Base-by-base conservation (phyloP, 2,888 invertebrate genomes). In the Halocaridina rubra region DNA sequence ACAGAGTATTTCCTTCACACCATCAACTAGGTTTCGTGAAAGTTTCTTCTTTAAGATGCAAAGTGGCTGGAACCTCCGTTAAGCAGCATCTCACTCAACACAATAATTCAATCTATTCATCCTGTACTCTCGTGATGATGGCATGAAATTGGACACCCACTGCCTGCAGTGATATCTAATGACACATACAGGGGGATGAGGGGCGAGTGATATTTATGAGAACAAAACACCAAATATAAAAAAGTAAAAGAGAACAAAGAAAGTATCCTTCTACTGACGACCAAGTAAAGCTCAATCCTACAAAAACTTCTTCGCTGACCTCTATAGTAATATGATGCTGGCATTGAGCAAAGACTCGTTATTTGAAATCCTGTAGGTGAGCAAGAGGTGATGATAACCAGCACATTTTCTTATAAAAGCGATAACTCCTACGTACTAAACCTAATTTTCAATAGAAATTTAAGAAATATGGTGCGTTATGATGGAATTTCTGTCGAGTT, bases 341-440 rank as follows among this genome's bases (percentile, higher is more conserved):
- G 46, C 69, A 79, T 79, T 79, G 79, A 79, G 79, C 79, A 79
- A 79, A 79, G 79, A 67, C 79, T 79, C 79, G 67, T 79, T 79
- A 69, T 30, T 79, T 79, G n/a, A 69, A 79, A 79, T 67, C 61
- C 67, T 67, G 79, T 67, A 67, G 69, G 69, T 79, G 79, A 79
- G 79, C 79, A 79, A 79, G 46, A 79, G 79, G 69, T 76, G 61
- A 76, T 61, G 61, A 61, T 76, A 76, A 76, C 79, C 79, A 79
- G 39, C 79, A 69, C 79, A n/a, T n/a, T n/a, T n/a, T n/a, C n/a
- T n/a, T n/a, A n/a, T n/a, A n/a, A n/a, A n/a, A n/a, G n/a, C n/a
- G n/a, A n/a, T n/a, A n/a, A n/a, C n/a, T n/a, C n/a, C n/a, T n/a
- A n/a, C n/a, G n/a, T n/a, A n/a, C n/a, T n/a, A n/a, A n/a, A n/a